Percentiles rank a stretch among this genome's conserved stretches.
Evolutionary conservation across 2,888 invertebrate species (phyloP).

Genomic region (Pristionchus mayeri): DNA sequence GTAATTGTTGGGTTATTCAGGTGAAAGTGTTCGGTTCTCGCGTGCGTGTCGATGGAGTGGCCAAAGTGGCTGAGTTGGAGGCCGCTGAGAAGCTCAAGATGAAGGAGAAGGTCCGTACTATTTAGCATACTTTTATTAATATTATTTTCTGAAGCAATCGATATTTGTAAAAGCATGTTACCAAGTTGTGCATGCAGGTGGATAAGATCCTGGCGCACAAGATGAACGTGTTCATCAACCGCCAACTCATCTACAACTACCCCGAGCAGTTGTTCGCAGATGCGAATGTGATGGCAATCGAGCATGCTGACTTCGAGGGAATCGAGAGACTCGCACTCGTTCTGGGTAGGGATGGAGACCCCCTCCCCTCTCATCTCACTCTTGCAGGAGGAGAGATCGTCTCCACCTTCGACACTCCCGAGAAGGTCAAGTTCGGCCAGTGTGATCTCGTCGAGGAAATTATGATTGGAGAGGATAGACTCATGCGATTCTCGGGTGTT

Average conservation of each 20-base stretch:
- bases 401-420: slow-evolving; percentile 96
- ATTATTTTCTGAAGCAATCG: no score
- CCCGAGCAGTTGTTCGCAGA: slow-evolving; percentile 99
- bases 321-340: slow-evolving; percentile 97
- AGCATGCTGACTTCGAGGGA: slow-evolving; percentile 99
- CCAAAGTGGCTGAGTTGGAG: slow-evolving; percentile 95
- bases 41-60: slow-evolving; percentile 81
- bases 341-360: slow-evolving; percentile 82
- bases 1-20: no score
- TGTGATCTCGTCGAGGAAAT: slow-evolving; percentile 97
- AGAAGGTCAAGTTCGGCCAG: slow-evolving; percentile 90
- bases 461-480: slow-evolving; percentile 97
- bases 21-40: slow-evolving; percentile 91
- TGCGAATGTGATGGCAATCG: slow-evolving; percentile 92
- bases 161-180: no score
- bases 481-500: slow-evolving; percentile 85
- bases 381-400: slow-evolving; percentile 89
- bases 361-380: neutral
- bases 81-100: slow-evolving; percentile 98
- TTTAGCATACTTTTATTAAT: no score
- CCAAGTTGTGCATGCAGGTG: slow-evolving; percentile 77
- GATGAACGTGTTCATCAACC: slow-evolving; percentile 97
- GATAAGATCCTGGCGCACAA: slow-evolving; percentile 94
- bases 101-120: slow-evolving; percentile 88
- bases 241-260: slow-evolving; percentile 99